Conservation (phyloP, 2,113 vertebrate species). For the Dasyprocta punctata region DNA sequence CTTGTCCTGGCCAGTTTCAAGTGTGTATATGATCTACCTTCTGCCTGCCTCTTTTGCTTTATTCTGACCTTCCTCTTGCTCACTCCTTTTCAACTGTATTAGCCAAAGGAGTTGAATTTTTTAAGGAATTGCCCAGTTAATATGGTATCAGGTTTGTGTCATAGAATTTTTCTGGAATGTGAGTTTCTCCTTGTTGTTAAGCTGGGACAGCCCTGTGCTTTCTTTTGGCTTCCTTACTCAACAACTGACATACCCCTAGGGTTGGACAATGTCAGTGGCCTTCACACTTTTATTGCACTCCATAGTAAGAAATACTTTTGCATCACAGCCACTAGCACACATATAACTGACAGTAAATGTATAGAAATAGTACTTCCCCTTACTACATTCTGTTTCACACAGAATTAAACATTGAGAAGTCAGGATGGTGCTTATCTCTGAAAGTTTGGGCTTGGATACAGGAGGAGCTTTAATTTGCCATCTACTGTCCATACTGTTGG, state of each 20-base stretch:
- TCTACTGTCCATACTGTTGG: neutral
- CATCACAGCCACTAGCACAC: neutral
- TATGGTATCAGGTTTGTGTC: neutral
- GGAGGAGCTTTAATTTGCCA: neutral
- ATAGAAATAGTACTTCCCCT: neutral
- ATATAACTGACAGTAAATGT: neutral
- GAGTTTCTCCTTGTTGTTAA: neutral
- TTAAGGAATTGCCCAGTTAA: neutral
- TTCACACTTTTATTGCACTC: constrained; percentile 3
- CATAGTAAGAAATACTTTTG: constrained; percentile 8
- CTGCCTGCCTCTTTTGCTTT: neutral
- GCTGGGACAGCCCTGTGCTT: neutral
- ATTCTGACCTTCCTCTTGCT: neutral
- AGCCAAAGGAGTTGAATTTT: neutral
- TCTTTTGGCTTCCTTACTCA: neutral
- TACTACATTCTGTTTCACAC: neutral
- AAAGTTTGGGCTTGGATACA: neutral
- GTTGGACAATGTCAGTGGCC: neutral
- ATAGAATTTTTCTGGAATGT: neutral
- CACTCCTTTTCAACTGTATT: neutral
- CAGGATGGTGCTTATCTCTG: neutral
- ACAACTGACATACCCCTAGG: neutral
- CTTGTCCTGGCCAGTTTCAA: neutral
- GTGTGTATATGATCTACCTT: neutral
- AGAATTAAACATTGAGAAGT: neutral